Base-by-base conservation (phyloP, 2,797 vertebrate genomes). In the Scomberomorus guttatus region DNA sequence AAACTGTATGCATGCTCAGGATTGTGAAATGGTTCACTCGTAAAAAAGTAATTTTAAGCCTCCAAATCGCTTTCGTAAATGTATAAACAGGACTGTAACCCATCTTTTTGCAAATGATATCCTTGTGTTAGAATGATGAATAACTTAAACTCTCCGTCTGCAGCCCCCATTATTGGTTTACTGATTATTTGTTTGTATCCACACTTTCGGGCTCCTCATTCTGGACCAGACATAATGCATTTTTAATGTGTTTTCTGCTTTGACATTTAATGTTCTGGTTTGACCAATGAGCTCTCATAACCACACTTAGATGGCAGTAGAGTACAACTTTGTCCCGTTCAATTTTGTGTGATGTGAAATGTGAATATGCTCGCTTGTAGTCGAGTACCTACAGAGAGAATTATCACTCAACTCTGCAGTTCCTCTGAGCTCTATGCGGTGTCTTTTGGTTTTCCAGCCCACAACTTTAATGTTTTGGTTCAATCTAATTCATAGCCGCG, bases 221-320 rank as follows among this genome's bases (percentile, higher is more conserved):
- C 75, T 34, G 39, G 76, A 79, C 75, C 76, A 81, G 55, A 84
- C 64, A 27, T 82, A 85, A 89, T 89, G 81, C 77, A 89, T 91
- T 91, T 90, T 91, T 90, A 88, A 89, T 88, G 87, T 50, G 64
- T 90, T 92, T 91, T 84, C 79, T 77, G 77, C 68, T 83, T 79
- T 89, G 82, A 83, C 83, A 87, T 87, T 86, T 82, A 81, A 83
- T 79, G 69, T 67, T 75, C 22, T 37, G 64, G 72, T 89, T 87
- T 86, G 89, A 82, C 84, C 79, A 79, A 75, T 51, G 65, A 25
- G 29, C 44, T 73, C 57, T 82, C 65, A 66, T 46, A 76, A 82
- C 80, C 63, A 61, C 64, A 61, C 55, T 86, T 67, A 34, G 68
- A 80, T 37, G 37, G 59, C 64, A 44, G 48, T 3, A 52, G 48